Conservation (phyloP, 2,888 invertebrate species). For the Adela reaumurella region DNA sequence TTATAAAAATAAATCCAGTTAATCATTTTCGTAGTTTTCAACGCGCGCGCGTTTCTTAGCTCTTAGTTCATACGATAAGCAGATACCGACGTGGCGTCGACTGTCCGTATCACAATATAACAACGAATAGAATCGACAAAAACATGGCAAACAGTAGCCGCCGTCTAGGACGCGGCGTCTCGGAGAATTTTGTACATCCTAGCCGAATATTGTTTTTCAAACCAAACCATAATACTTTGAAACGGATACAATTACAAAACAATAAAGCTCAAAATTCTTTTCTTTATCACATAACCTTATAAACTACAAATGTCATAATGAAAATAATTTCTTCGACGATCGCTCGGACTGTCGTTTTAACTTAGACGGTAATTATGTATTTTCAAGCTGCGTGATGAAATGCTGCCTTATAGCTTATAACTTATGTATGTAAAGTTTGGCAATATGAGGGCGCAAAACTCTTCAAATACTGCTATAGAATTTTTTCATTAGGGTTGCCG, state of each 20-base stretch:
- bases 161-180: neutral
- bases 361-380: too few species aligned
- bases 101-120: constrained; percentile 18
- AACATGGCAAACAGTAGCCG: constrained; percentile 17
- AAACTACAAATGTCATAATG: neutral
- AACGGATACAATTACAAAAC: constrained; percentile 12
- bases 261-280: constrained; percentile 23
- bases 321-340: neutral
- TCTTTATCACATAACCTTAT: constrained; percentile 24
- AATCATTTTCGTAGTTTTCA: neutral
- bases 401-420: too few species aligned
- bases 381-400: too few species aligned
- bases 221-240: neutral
- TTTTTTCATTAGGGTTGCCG: too few species aligned
- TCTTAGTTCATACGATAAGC: too few species aligned
- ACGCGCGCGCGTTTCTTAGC: too few species aligned
- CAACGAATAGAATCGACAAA: constrained; percentile 25
- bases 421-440: too few species aligned
- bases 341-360: too few species aligned
- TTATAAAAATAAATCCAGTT: neutral
- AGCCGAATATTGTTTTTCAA: neutral
- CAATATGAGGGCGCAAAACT: too few species aligned
- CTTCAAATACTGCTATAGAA: too few species aligned
- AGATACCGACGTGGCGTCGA: neutral
- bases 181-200: neutral